A percentile compares a stretch with the other conserved stretches of the same genome.
Conservation (phyloP, 2,888 invertebrate genomes). For the Patella caerulea region DNA sequence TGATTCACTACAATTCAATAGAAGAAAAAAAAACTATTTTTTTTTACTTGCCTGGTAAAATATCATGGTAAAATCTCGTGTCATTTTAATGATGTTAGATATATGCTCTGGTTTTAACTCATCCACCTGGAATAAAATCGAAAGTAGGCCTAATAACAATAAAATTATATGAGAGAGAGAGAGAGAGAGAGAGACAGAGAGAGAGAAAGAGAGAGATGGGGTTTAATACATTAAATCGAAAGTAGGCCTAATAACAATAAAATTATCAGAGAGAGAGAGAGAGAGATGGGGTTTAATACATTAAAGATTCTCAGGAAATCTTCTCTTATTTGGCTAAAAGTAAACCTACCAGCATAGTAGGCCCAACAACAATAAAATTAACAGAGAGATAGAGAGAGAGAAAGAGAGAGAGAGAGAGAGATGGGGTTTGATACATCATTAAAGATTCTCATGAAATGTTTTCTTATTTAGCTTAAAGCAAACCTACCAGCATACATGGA, state of each 20-base stretch:
- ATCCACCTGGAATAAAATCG: constrained; percentile 39
- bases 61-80: constrained; percentile 58
- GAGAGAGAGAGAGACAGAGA: no score
- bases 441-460: no score
- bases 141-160: no score
- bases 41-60: constrained; percentile 52
- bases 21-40: neutral
- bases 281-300: no score
- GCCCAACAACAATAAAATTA: no score
- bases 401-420: neutral
- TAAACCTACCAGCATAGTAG: no score
- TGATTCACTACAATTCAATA: neutral
- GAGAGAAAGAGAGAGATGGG: neutral
- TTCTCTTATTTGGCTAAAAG: no score
- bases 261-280: neutral
- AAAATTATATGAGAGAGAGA: neutral
- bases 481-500: constrained; percentile 50
- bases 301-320: no score
- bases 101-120: constrained; percentile 51
- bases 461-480: neutral
- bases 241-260: no score
- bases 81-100: constrained; percentile 57
- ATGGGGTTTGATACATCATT: neutral
- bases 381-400: no score
- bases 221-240: neutral